Evolutionary conservation across 23 tunicate genomes (phyloP).

Genomic region (Trididemnum clinides): DNA sequence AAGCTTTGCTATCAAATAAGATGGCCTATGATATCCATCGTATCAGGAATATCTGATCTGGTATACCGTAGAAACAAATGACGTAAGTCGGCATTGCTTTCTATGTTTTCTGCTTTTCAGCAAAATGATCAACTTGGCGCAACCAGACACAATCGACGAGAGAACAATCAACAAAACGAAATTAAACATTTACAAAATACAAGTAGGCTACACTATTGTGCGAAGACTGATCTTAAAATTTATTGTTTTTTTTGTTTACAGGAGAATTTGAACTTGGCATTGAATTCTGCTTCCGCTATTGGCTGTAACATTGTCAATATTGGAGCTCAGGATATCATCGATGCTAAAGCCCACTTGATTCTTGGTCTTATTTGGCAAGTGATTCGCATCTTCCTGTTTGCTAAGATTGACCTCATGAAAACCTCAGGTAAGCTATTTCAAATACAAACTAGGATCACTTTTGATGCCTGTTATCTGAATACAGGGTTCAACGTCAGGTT

Average conservation of each 20-base stretch:
- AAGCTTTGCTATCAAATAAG: background rate
- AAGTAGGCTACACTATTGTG: too few relatives aligned
- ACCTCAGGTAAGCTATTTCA: slow-evolving; percentile 83
- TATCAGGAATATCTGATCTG: background rate
- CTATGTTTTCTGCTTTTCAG: slow-evolving; percentile 37
- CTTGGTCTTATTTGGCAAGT: slow-evolving; percentile 99
- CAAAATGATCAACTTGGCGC: slow-evolving; percentile 94
- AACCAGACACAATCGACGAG: slow-evolving; percentile 97
- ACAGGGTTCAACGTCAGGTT: too few relatives aligned
- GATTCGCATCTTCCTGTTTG: slow-evolving; percentile 95
- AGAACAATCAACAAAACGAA: slow-evolving; percentile 94
- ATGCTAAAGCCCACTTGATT: slow-evolving; percentile 76
- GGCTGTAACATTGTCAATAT: slow-evolving; percentile 99
- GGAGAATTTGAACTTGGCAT: slow-evolving; percentile 98
- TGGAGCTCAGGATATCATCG: slow-evolving; percentile 74
- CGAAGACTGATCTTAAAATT: background rate
- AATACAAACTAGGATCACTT: too few relatives aligned
- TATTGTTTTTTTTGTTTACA: slow-evolving; percentile 2
- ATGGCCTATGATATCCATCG: background rate
- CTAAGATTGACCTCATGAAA: slow-evolving; percentile 81
- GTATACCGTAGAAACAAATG: too few relatives aligned
- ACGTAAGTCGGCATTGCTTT: too few relatives aligned
- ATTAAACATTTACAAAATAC: slow-evolving; percentile 70
- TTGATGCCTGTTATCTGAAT: too few relatives aligned
- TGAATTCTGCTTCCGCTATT: slow-evolving; percentile 96